Conservation (phyloP, 1,140 invertebrate genomes). For the Drosophila lowei region DNA sequence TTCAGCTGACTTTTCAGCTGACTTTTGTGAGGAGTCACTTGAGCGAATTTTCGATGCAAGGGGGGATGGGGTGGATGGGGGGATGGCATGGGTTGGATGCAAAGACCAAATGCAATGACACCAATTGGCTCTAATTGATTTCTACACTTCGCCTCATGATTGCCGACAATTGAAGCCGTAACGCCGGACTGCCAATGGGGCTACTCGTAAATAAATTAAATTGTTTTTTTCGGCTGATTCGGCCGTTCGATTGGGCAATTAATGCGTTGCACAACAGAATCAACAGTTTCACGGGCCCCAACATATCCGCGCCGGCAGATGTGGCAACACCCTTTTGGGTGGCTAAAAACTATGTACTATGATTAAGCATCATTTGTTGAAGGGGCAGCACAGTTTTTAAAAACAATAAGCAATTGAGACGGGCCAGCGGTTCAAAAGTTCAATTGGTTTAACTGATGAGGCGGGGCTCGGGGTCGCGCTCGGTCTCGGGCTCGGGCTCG, state of each 20-base stretch:
- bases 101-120: conserved; percentile 46
- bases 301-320: too few relatives aligned
- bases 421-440: conserved; percentile 34
- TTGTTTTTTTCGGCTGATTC: conserved; percentile 16
- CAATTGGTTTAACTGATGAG: conserved; percentile 32
- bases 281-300: not conserved
- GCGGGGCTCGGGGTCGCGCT: not conserved
- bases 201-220: conserved; percentile 13
- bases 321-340: not conserved
- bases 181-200: conserved; percentile 35
- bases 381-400: not conserved
- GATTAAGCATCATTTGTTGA: conserved; percentile 7
- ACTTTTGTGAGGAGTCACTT: conserved; percentile 43
- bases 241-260: conserved; percentile 10
- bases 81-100: too few relatives aligned
- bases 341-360: not conserved
- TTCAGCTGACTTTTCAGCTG: conserved; percentile 71
- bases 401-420: conserved; percentile 20
- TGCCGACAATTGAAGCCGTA: conserved; percentile 27
- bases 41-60: conserved; percentile 5
- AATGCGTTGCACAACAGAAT: conserved; percentile 34
- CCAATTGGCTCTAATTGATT: conserved; percentile 75
- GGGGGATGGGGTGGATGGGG: too few relatives aligned
- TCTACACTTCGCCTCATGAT: conserved; percentile 53
- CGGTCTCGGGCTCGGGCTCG: conserved; percentile 24